Percentiles rank a stretch among this genome's conserved stretches.
Conservation (phyloP, 2,888 invertebrate genomes). For the Tubulanus polymorphus region DNA sequence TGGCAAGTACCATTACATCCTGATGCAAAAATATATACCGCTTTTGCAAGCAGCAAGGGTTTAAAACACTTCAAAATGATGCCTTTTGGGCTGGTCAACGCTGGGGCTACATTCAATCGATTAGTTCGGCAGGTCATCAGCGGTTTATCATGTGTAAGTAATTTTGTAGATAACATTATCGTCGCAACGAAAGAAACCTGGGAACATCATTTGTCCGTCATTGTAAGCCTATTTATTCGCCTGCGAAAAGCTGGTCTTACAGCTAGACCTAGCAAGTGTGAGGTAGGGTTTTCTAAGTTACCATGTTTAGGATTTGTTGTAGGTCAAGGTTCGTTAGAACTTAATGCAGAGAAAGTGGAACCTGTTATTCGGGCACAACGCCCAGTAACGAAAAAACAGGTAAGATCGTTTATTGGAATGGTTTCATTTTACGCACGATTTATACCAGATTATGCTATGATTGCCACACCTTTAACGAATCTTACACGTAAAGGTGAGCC, state of each 20-base stretch:
- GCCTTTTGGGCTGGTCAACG: slow-evolving; percentile 18
- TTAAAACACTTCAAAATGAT: slow-evolving; percentile 17
- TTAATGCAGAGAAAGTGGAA: slow-evolving; percentile 10
- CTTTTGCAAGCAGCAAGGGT: slow-evolving; percentile 18
- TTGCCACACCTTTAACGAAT: slow-evolving; percentile 20
- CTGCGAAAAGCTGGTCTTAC: slow-evolving; percentile 15
- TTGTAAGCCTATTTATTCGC: slow-evolving; percentile 2
- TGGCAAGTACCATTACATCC: slow-evolving; percentile 21
- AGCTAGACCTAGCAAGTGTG: slow-evolving; percentile 17
- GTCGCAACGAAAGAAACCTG: slow-evolving; percentile 15
- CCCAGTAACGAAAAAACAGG: slow-evolving; percentile 15
- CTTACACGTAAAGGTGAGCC: slow-evolving; percentile 7
- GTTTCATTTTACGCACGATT: slow-evolving; percentile 17
- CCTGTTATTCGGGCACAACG: slow-evolving; percentile 13
- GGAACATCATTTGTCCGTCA: slow-evolving; percentile 15
- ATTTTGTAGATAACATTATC: slow-evolving; percentile 22
- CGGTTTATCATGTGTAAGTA: slow-evolving; percentile 13
- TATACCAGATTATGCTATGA: slow-evolving; percentile 16
- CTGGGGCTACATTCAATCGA: slow-evolving; percentile 14
- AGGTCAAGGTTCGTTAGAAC: slow-evolving; percentile 6
- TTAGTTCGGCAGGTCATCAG: slow-evolving; percentile 17
- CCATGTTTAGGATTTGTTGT: slow-evolving; percentile 9
- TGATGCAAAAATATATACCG: slow-evolving; percentile 13
- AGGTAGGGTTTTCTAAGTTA: slow-evolving; percentile 1
- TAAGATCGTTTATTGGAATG: slow-evolving; percentile 18